Evolutionary conservation across 2,113 vertebrate species (phyloP), one percentile per base, ranked within the genome.

Genomic region (Catharus bicknelli): DNA sequence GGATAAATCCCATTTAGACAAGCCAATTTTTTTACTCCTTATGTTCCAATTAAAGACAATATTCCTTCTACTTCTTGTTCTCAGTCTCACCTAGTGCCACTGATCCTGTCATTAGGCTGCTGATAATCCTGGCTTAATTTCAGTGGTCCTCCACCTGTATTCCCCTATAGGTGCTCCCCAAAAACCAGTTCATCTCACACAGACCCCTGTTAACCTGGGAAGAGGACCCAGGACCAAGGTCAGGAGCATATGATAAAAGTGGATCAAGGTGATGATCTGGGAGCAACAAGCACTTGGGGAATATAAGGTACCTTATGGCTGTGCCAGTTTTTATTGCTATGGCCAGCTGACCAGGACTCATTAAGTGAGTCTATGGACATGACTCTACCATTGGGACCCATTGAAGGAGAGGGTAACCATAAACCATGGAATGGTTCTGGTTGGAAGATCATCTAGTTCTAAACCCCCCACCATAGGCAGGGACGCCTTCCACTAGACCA

Each of bases 261-360:
- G 23, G 7, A 64, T 64, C 0, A 1, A 66, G 38, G 13, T 66
- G 32, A 51, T 36, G 26, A 84, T 19, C 26, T 62, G 68, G 16
- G 32, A 83, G 45, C 16, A 69, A 26, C 17, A 43, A 73, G 63
- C 36, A 32, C 53, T 57, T 34, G 20, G 27, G 32, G 6, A 66
- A 59, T 67, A 36, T 16, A 78, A 78, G 5, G 30, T 20, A 12
- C 11, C 59, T 70, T 30, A 18, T 1, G 8, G n/a, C 45, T 63
- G 11, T 53, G 59, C 21, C 64, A 34, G 23, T 53, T 67, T 13
- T 25, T 18, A 16, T 13, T 45, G 55, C 36, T 64, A 6, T 13
- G 45, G 25, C 1, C 8, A 58, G 15, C 19, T 58, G 61, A 16
- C 40, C 70, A 59, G 62, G 32, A 10, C 53, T 70, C 0, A 0